Evolutionary conservation across 2,888 invertebrate genomes (phyloP).

Genomic region (Drosophila aldrichi): DNA sequence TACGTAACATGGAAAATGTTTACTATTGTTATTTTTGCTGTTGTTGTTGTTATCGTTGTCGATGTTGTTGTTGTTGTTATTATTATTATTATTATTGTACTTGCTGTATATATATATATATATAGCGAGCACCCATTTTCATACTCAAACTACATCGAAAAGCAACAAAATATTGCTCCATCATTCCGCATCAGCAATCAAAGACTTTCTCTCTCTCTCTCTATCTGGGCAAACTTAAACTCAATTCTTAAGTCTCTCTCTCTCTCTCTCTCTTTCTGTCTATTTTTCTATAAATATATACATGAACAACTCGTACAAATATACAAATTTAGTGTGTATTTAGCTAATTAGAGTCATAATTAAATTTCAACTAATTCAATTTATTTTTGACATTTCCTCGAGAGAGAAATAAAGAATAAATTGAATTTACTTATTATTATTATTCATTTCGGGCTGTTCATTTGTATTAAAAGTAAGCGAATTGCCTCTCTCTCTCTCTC

Average conservation of each 20-base stretch:
- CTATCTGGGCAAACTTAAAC: slow-evolving; percentile 14
- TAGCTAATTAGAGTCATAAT: slow-evolving; percentile 14
- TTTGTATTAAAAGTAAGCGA: slow-evolving; percentile 37
- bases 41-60: neutral
- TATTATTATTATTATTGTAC: slow-evolving; percentile 2
- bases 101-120: slow-evolving; percentile 11
- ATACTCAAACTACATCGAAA: slow-evolving; percentile 28
- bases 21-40: slow-evolving; percentile 24
- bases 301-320: slow-evolving; percentile 14
- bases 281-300: slow-evolving; percentile 1
- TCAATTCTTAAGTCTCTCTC: slow-evolving; percentile 16
- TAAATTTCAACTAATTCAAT: slow-evolving; percentile 3
- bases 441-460: slow-evolving; percentile 10
- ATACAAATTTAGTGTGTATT: slow-evolving; percentile 40
- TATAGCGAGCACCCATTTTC: slow-evolving; percentile 35
- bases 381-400: slow-evolving; percentile 12
- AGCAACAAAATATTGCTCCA: slow-evolving; percentile 15
- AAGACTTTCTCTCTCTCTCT: slow-evolving; percentile 5
- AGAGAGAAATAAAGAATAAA: slow-evolving; percentile 15
- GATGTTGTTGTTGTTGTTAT: neutral
- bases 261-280: slow-evolving; percentile 7
- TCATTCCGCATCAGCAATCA: slow-evolving; percentile 16
- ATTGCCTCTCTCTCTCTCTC: slow-evolving; percentile 50
- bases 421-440: neutral
- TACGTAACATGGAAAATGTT: slow-evolving; percentile 63